Evolutionary conservation across 2,797 vertebrate genomes (phyloP), one percentile per base, ranked within the genome.

Genomic region (Pangasius larnaudii): DNA sequence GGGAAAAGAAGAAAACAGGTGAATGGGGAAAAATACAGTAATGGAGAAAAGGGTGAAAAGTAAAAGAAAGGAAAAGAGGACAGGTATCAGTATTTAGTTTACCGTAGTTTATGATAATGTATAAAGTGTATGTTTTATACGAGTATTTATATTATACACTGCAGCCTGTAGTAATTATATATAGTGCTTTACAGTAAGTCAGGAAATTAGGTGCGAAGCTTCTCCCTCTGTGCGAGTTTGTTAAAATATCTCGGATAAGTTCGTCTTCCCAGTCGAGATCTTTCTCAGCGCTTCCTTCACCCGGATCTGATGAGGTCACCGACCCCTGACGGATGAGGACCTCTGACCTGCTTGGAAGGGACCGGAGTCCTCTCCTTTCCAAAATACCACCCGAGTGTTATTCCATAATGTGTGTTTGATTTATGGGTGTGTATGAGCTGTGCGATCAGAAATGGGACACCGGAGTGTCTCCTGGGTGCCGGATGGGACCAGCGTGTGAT

Each of bases 401-500:
- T 85, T 82, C 67, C 59, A 22, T 71, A 71, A 77, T 1, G 67
- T 53, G 58, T 30, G 69, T 87, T 77, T 86, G 89, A 91, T 88
- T 91, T 85, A 89, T 56, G 69, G 14, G 13, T 53, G 79, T 36
- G 53, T 75, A 27, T 42, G 63, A 71, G 61, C n/a, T 39, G 42
- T 5, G 36, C 42, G 27, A 18, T 36, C 65, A 27, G 90, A 30
- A 94, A 92, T 89, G 90, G 79, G 87, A 92, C 87, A 90, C 90
- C 85, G 22, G 74, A 27, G 89, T 19, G 18, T 67, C 53, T 79
- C 4, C 83, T 93, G 94, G 91, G 89, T 92, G 87, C 86, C 86
- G 59, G 91, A 95, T 94, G 92, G 92, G 93, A 91, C 71, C 86
- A 85, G 88, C 90, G 87, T 92, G 91, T 95, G 94, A 95, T 93